Conservation (phyloP, 2,888 invertebrate genomes). For the Pyrochroa serraticornis region DNA sequence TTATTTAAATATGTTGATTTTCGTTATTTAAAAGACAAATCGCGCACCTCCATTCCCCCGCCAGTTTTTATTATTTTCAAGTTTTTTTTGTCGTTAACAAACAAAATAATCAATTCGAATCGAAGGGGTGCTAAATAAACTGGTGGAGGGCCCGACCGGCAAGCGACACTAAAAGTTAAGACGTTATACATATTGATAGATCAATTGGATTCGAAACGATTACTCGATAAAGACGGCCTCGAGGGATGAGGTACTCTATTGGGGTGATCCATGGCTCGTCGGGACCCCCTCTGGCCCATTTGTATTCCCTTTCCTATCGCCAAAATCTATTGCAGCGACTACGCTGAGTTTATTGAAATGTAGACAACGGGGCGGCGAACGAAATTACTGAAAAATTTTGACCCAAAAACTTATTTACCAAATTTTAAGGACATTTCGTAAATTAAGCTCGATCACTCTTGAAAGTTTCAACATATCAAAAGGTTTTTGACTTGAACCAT, state of each 20-base stretch:
- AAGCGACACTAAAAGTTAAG: conserved; percentile 53
- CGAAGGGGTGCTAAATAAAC: conserved; percentile 40
- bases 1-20: conserved; percentile 51
- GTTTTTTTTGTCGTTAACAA: conserved; percentile 29
- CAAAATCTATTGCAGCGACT: conserved; percentile 49
- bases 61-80: conserved; percentile 18
- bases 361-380: not conserved
- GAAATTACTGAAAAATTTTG: too few relatives aligned
- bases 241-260: conserved; percentile 44
- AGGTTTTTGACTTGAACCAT: too few relatives aligned
- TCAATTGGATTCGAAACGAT: conserved; percentile 59
- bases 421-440: too few relatives aligned
- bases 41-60: conserved; percentile 11
- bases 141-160: conserved; percentile 13
- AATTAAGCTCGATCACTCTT: too few relatives aligned
- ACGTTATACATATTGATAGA: conserved; percentile 60
- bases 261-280: conserved; percentile 49
- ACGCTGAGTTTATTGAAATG: conserved; percentile 26
- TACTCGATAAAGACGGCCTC: conserved; percentile 56
- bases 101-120: conserved; percentile 38
- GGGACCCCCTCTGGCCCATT: conserved; percentile 45
- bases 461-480: too few relatives aligned
- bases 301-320: conserved; percentile 44
- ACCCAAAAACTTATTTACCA: too few relatives aligned
- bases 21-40: conserved; percentile 29